A percentile compares a stretch with the other conserved stretches of the same genome.
Conservation (phyloP, 2,888 invertebrate genomes). For the Acheta domesticus region DNA sequence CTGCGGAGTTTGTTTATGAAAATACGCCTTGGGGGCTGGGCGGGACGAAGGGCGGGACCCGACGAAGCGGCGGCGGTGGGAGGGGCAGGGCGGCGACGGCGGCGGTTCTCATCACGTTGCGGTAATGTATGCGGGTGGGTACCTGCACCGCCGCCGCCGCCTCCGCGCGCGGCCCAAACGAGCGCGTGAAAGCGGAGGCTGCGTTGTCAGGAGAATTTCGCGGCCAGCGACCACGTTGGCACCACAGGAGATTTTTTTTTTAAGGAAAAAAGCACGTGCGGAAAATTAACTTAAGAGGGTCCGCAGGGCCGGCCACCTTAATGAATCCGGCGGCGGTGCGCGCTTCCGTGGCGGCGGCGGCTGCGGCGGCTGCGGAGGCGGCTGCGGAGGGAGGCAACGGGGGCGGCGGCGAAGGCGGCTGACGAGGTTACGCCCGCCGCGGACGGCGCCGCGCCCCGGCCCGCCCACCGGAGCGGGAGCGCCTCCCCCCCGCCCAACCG, state of each 20-base stretch:
- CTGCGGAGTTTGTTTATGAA: constrained; percentile 18
- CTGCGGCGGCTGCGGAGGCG: background rate
- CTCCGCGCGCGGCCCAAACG: constrained; percentile 18
- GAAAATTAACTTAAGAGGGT: constrained; percentile 18
- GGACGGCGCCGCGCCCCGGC: background rate
- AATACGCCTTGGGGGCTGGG: background rate
- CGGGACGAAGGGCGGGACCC: background rate
- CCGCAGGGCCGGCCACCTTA: constrained; percentile 9
- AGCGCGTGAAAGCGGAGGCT: background rate
- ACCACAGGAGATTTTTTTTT: background rate
- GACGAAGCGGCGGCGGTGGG: background rate
- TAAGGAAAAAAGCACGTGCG: background rate
- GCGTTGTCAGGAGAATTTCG: constrained; percentile 18
- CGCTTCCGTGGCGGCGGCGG: background rate
- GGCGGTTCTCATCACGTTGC: background rate
- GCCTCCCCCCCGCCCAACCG: background rate
- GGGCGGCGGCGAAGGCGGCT: background rate
- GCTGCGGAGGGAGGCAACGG: background rate
- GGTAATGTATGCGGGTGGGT: constrained; percentile 8
- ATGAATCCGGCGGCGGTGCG: background rate
- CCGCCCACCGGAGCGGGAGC: background rate
- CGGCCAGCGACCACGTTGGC: constrained; percentile 18
- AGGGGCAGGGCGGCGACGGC: background rate
- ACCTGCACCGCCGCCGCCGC: background rate
- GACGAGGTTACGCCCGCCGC: background rate